phyloP scores from a whole-genome alignment of 2,797 vertebrate genomes.

The Sebastes iracundus region DNA sequence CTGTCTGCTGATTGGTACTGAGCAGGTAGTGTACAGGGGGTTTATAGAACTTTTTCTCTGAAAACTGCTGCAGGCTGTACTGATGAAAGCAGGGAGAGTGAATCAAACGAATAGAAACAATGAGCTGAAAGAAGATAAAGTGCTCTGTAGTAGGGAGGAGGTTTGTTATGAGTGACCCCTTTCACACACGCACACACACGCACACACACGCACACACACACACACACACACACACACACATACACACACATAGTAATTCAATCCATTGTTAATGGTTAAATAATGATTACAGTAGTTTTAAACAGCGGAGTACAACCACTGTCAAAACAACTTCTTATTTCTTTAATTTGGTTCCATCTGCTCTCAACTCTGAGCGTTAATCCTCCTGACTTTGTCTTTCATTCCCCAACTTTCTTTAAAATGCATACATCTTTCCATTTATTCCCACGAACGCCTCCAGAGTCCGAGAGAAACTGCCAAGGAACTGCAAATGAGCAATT shows the following conservation, averaged over 20 bases:
- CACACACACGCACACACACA: too few species aligned
- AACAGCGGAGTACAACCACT: neutral
- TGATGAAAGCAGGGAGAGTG: neutral
- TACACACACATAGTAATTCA: neutral
- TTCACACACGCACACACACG: too few species aligned
- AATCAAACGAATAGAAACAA: neutral
- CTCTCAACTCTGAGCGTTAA: neutral
- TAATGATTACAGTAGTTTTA: neutral
- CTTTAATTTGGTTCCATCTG: neutral
- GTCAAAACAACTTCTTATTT: neutral
- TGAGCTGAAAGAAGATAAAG: neutral
- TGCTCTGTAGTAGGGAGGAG: neutral
- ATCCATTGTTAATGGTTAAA: neutral
- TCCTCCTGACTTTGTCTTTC: neutral
- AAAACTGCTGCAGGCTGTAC: neutral
- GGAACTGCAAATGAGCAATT: constrained; percentile 24
- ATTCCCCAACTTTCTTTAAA: neutral
- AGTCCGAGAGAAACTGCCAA: neutral
- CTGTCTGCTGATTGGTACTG: neutral
- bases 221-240: too few species aligned
- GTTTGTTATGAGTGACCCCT: neutral
- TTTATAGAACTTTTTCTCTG: fast-evolving
- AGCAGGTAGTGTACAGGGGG: neutral
- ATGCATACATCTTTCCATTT: neutral
- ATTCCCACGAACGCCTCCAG: neutral